These are phyloP conservation scores for Arizona elegans DNA, from an alignment of 2,113 vertebrate species.

Conservation along the genomic window DNA sequence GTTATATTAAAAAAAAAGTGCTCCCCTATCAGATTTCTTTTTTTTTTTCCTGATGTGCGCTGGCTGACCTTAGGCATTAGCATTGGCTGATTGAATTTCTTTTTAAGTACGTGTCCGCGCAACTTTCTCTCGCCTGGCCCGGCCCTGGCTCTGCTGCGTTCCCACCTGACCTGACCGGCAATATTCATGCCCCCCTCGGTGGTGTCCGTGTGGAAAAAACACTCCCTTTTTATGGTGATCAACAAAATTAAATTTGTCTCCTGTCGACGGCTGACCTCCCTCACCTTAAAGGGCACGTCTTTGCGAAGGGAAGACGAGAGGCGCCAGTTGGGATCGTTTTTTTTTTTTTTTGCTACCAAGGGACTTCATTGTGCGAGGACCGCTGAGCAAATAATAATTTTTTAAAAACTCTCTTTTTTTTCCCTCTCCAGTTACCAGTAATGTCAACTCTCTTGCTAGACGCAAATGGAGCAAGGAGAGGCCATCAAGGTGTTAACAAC, in stretches of 20 bases:
- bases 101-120: slow-evolving; percentile 79
- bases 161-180: slow-evolving; percentile 44
- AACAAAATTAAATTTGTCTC: slow-evolving; percentile 75
- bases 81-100: slow-evolving; percentile 87
- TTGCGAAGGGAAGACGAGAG: slow-evolving; percentile 32
- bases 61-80: slow-evolving; percentile 84
- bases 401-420: background rate
- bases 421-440: background rate
- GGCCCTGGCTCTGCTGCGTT: background rate
- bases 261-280: slow-evolving; percentile 52
- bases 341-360: slow-evolving; percentile 12
- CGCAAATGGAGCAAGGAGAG: background rate
- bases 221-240: slow-evolving; percentile 75
- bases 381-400: slow-evolving; percentile 50
- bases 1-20: slow-evolving; percentile 82
- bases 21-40: slow-evolving; percentile 76
- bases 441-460: background rate
- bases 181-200: slow-evolving; percentile 71
- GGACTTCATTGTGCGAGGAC: slow-evolving; percentile 14
- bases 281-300: slow-evolving; percentile 72
- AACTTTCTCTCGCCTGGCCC: slow-evolving; percentile 46
- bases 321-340: slow-evolving; percentile 39
- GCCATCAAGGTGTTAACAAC: background rate
- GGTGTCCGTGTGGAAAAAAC: slow-evolving; percentile 70
- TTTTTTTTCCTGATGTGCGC: slow-evolving; percentile 70